Conservation (phyloP, 23 tunicate species). For the Ciona savignyi region DNA sequence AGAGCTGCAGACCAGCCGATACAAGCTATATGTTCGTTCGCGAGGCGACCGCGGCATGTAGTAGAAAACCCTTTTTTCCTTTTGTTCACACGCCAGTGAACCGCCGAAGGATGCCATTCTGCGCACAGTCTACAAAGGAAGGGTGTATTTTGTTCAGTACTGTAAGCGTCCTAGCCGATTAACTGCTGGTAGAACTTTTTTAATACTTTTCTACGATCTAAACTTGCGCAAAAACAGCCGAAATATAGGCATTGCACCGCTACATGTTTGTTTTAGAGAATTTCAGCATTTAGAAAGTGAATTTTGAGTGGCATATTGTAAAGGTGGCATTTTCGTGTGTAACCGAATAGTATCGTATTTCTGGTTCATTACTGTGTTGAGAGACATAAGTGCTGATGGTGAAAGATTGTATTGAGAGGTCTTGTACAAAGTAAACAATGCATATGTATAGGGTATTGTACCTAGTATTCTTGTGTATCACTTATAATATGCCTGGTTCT, state of each 20-base stretch:
- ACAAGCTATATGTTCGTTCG: no score
- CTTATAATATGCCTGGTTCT: conserved; percentile 8
- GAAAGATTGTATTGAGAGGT: background rate
- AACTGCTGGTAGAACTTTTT: background rate
- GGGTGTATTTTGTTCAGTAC: background rate
- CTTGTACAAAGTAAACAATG: no score
- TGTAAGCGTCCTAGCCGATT: background rate
- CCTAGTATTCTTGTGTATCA: no score
- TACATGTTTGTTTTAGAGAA: no score
- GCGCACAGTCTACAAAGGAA: background rate
- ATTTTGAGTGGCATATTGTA: background rate
- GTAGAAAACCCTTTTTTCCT: background rate
- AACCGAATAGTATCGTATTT: background rate
- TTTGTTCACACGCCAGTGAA: background rate
- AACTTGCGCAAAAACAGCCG: no score
- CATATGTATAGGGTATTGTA: no score
- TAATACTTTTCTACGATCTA: no score
- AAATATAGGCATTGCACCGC: no score
- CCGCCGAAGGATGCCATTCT: background rate
- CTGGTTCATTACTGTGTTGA: background rate
- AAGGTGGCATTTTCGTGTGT: background rate
- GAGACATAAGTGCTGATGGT: background rate
- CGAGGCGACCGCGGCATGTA: background rate
- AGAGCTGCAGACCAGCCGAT: no score
- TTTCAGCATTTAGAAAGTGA: no score